Conservation (phyloP, 1,140 invertebrate species). For the Araneus ventricosus region DNA sequence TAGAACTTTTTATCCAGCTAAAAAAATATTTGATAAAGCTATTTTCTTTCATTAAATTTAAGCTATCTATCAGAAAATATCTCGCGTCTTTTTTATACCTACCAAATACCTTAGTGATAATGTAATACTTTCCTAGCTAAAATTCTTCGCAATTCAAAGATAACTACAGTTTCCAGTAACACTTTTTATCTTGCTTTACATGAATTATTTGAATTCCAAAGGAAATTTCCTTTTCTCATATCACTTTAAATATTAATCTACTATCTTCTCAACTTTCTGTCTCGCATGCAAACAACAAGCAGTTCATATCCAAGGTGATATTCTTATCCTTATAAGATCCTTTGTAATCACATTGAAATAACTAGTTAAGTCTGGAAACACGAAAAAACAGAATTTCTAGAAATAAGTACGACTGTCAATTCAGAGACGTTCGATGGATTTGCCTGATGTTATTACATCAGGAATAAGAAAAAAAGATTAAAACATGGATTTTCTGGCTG, state of each 20-base stretch:
- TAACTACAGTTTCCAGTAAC: too few relatives aligned
- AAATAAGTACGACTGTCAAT: background rate
- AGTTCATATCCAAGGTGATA: background rate
- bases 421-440: background rate
- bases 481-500: background rate
- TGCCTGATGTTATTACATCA: background rate
- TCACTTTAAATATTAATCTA: background rate
- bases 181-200: too few relatives aligned
- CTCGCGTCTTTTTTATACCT: too few relatives aligned
- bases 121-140: too few relatives aligned
- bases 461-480: background rate
- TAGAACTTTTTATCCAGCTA: too few relatives aligned
- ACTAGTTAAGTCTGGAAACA: background rate
- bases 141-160: too few relatives aligned
- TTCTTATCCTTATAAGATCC: background rate
- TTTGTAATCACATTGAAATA: background rate
- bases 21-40: too few relatives aligned
- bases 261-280: background rate
- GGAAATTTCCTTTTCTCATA: background rate
- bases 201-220: too few relatives aligned
- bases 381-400: background rate
- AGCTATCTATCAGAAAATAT: too few relatives aligned
- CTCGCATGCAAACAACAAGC: background rate
- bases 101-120: too few relatives aligned
- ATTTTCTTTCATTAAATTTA: too few relatives aligned